Evolutionary conservation across 92 coral and sea anemone genomes (phyloP), one percentile per base, ranked within the genome.

Genomic region (Palythoa caribaeorum): DNA sequence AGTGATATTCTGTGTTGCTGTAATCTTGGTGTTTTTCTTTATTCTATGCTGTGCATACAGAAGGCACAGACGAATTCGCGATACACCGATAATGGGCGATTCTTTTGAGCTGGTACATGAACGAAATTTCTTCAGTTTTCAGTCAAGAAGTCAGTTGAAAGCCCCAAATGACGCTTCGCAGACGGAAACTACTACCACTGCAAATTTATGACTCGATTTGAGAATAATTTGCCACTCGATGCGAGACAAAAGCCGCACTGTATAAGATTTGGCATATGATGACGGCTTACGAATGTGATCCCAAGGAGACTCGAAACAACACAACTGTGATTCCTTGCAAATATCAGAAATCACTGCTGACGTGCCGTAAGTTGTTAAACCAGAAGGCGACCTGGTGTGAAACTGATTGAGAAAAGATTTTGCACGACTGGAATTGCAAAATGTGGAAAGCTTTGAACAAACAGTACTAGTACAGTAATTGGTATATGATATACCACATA

Each of bases 11-110:
- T 95, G 98, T 50, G 87, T 95, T 21, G 94, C 92, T 5, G 94
- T 95, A 16, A 90, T 95, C 5, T 70, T 91, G 79, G 93, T 95
- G 13, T 95, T 95, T 55, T 91, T 95, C 90, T 85, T 95, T 16
- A 95, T 95, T 74, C 78, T 95, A 16, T 95, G 98, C 86, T 95
- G 98, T 70, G 96, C 98, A 5, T 95, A 95, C 60, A 88, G 98
- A 14, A 86, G 98, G 66, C 98, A 95, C 84, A 86, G 98, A 53
- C 77, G 98, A 55, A 92, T 95, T 76, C 90, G 94, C 7, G 98
- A 93, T 60, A 28, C 90, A 51, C 80, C 68, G n/a, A 93, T 91
- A 77, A 38, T 74, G n/a, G 52, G 71, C 8, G 78, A 68, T 21
- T 68, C 86, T 21, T 66, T 81, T 36, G 48, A 66, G 50, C 75